Evolutionary conservation across 2,797 vertebrate species (phyloP), one percentile per base, ranked within the genome.

Genomic region (Brachyrhaphis roseni): DNA sequence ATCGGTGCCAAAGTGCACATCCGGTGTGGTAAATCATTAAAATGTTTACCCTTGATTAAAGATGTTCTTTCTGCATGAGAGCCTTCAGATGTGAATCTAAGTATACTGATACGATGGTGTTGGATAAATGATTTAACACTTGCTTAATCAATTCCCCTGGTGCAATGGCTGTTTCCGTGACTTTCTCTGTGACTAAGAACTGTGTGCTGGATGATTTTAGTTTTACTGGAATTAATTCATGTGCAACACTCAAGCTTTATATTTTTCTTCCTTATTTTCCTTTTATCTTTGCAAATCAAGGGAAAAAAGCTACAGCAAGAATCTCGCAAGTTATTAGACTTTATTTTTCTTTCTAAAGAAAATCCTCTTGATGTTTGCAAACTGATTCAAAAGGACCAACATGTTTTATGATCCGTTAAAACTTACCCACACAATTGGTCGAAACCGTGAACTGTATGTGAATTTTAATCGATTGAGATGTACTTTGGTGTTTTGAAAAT

Each of bases 21-120:
- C 76, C 79, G 83, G 74, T 70, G 57, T 82, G 76, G 82, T 90
- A 84, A 92, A 90, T 93, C 88, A 92, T 91, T 88, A 79, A 88
- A 80, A 84, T 86, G 88, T 91, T 92, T 90, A 83, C 80, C 15
- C 18, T 8, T 74, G 78, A 91, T 92, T 91, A 86, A 92, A 90
- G 80, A 90, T 43, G 71, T 55, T 86, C 71, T 82, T 76, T 85
- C 82, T 79, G 76, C 70, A 72, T 51, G 72, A 81, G 84, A 85
- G 2, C 36, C 81, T 71, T 84, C 76, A 76, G 75, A 90, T 76
- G 80, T 83, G 74, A 49, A 74, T 72, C 84, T 84, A 55, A 23
- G 85, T 81, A 80, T 57, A 34, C 66, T 79, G 76, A 80, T 76
- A 76, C 77, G 78, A 77, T 8, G 49, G 75, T 82, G 85, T 87